phyloP scores from a whole-genome alignment of 2,113 vertebrate genomes.

The Boleophthalmus pectinirostris region DNA sequence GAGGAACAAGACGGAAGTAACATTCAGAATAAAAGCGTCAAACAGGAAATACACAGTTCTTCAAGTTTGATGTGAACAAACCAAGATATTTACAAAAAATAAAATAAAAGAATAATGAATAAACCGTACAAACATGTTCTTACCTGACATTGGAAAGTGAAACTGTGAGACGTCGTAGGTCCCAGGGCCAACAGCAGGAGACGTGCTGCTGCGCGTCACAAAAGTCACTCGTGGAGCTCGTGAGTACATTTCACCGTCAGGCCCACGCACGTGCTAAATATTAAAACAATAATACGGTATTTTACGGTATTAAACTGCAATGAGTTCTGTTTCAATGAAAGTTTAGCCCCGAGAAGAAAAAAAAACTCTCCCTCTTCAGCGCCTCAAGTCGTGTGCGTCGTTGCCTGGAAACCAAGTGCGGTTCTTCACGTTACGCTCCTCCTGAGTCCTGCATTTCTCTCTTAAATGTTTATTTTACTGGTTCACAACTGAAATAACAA shows the following conservation, averaged over 20 bases:
- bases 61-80: neutral
- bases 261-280: neutral
- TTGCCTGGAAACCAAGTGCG: slow-evolving; percentile 46
- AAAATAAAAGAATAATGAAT: neutral
- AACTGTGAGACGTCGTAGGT: slow-evolving; percentile 54
- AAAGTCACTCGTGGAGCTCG: slow-evolving; percentile 63
- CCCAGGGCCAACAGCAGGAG: slow-evolving; percentile 64
- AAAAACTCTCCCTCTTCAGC: neutral
- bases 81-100: neutral
- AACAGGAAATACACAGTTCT: neutral
- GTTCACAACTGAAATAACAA: neutral
- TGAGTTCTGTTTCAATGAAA: neutral
- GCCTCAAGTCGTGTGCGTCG: slow-evolving; percentile 20
- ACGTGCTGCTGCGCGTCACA: slow-evolving; percentile 26
- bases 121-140: neutral
- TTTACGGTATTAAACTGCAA: neutral
- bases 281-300: too few species aligned
- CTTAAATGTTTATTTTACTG: neutral
- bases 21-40: neutral
- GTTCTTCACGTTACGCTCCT: neutral
- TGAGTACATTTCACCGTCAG: slow-evolving; percentile 59
- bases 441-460: neutral
- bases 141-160: slow-evolving; percentile 43
- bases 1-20: neutral
- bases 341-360: neutral